Evolutionary conservation across 53 echinoderm and acorn worm genomes (phyloP), one percentile per base, ranked within the genome.

Genomic region (Patiria pectinifera): DNA sequence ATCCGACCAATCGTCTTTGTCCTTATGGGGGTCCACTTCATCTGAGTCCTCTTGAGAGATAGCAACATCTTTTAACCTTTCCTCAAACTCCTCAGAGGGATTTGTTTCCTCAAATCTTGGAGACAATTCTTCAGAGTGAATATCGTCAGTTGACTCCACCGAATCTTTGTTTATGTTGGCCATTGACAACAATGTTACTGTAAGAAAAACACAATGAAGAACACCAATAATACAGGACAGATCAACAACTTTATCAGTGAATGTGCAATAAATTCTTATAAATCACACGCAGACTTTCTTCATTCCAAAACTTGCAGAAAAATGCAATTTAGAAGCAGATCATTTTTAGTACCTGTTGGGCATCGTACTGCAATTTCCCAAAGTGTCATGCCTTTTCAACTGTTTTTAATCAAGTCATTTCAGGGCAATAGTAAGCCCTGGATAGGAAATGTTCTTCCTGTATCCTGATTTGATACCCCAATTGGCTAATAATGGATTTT

Each of bases 1-100:
- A 70, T 96, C 95, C 3, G 94, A 93, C 96, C 97, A 98, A 78
- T 94, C 96, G 79, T 87, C 92, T 48, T 93, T 91, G 22, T 90
- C 82, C 71, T 45, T 80, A 49, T 58, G 26, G 8, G 45, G 75
- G 48, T 75, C 78, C 15, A 59, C 46, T 43, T 70, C 92, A 8
- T 62, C 62, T 7, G 62, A 75, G 47, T 75, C 88, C 10, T 88
- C 59, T 35, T 6, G 62, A 12, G 21, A 18, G 83, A 83, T 44
- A 3, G 21, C 14, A 23, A 15, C 48, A 3, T 16, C 44, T 45
- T 43, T 35, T 23, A 16, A 59, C 43, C 53, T 63, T 12, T 26
- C 63, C 47, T 85, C 92, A 11, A 72, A 4, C 45, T 91, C 91
- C 18, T 84, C 84, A 23, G 86, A 78, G 22, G 21, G 21, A 84